A percentile compares a stretch with the other conserved stretches of the same genome.
Evolutionary conservation across 2,113 vertebrate genomes (phyloP).

Genomic region (Mionectes macconnelli): DNA sequence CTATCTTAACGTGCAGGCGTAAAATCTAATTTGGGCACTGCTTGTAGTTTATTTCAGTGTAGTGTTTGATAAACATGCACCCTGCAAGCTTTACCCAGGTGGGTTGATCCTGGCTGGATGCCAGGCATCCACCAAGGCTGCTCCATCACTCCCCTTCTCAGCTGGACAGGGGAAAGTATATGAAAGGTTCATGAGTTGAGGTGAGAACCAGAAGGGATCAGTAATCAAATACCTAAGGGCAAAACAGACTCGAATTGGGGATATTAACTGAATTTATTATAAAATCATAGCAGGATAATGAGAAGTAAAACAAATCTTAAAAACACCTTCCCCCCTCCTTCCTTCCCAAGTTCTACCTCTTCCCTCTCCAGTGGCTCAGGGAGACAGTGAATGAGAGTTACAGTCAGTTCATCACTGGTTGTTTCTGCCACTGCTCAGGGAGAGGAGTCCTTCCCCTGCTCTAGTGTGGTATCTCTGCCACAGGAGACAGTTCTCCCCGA

Average conservation of each 20-base stretch:
- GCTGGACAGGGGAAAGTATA: background rate
- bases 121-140: background rate
- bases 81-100: background rate
- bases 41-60: background rate
- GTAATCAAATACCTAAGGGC: background rate
- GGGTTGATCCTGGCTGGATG: background rate
- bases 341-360: background rate
- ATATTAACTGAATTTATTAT: background rate
- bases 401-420: background rate
- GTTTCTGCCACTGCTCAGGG: background rate
- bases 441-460: background rate
- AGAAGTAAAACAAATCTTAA: background rate
- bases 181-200: background rate
- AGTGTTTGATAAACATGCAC: background rate
- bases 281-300: background rate
- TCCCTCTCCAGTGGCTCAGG: background rate
- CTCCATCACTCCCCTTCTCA: background rate
- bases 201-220: background rate
- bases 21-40: background rate
- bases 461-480: background rate
- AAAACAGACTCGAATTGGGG: rapidly evolving
- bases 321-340: background rate
- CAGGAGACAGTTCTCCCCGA: background rate
- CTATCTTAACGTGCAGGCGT: background rate
- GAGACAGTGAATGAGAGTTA: background rate